A percentile compares a stretch with the other conserved stretches of the same genome.
Evolutionary conservation across 2,113 vertebrate species (phyloP).

Genomic region (Sula dactylatra): DNA sequence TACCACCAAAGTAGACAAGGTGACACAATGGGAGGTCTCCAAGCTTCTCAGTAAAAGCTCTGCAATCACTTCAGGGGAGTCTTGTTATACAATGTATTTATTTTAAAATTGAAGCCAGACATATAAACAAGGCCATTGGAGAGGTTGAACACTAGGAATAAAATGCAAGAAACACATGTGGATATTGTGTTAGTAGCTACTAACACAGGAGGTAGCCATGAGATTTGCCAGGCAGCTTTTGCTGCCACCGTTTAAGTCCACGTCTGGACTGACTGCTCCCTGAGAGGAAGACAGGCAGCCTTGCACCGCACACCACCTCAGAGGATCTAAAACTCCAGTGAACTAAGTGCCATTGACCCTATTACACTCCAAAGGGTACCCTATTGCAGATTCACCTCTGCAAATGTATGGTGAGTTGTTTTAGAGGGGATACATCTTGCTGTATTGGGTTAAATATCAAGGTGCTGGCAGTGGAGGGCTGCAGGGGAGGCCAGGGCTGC

Average conservation of each 20-base stretch:
- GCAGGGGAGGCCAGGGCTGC: background rate
- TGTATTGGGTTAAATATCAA: fast-evolving
- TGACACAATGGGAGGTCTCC: background rate
- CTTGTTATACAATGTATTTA: background rate
- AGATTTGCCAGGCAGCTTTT: background rate
- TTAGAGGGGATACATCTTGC: background rate
- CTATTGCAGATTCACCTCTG: background rate
- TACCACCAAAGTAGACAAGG: background rate
- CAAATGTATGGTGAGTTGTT: background rate
- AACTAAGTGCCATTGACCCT: background rate
- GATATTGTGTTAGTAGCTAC: background rate
- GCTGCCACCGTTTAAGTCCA: fast-evolving
- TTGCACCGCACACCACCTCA: fast-evolving
- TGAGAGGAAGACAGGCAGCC: fast-evolving
- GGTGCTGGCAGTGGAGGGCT: fast-evolving
- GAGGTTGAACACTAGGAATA: background rate
- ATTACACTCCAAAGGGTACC: background rate
- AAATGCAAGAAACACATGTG: background rate
- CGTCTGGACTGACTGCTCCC: background rate
- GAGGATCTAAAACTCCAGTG: too few species aligned
- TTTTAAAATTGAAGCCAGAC: background rate
- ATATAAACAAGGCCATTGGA: background rate
- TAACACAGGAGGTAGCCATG: background rate
- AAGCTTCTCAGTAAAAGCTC: background rate
- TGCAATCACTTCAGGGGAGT: background rate